These are phyloP conservation scores for Gandaritis pyraliata DNA, from an alignment of 2,888 invertebrate species.

Conservation along the genomic window DNA sequence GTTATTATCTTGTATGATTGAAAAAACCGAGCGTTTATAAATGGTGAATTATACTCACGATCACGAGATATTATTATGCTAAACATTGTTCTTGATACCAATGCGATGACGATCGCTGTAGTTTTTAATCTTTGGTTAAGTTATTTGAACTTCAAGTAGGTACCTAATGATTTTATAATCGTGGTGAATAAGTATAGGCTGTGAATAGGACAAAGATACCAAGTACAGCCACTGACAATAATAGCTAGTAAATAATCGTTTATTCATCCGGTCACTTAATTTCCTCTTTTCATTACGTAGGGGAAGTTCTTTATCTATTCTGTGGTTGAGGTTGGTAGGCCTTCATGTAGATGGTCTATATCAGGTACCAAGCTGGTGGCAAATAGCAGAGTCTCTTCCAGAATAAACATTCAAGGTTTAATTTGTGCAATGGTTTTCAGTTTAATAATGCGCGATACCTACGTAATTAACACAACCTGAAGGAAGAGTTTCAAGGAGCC, in stretches of 20 bases:
- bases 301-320: no score
- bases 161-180: conserved; percentile 14
- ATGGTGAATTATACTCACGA: no score
- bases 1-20: no score
- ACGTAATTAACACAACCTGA: no score
- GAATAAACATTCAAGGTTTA: no score
- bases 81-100: not conserved
- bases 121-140: not conserved
- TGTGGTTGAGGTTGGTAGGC: not conserved
- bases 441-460: no score
- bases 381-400: no score
- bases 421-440: no score
- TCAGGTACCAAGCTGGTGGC: no score
- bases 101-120: not conserved
- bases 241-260: conserved; percentile 53
- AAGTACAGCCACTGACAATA: conserved; percentile 38
- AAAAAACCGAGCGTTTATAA: no score
- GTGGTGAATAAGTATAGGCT: conserved; percentile 35
- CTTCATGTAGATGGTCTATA: no score
- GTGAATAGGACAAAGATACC: conserved; percentile 59
- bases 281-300: conserved; percentile 20
- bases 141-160: not conserved
- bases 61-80: not conserved
- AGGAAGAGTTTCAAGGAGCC: no score
- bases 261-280: conserved; percentile 51